Base-by-base conservation (phyloP, 2,113 vertebrate genomes). In the Boleophthalmus pectinirostris region DNA sequence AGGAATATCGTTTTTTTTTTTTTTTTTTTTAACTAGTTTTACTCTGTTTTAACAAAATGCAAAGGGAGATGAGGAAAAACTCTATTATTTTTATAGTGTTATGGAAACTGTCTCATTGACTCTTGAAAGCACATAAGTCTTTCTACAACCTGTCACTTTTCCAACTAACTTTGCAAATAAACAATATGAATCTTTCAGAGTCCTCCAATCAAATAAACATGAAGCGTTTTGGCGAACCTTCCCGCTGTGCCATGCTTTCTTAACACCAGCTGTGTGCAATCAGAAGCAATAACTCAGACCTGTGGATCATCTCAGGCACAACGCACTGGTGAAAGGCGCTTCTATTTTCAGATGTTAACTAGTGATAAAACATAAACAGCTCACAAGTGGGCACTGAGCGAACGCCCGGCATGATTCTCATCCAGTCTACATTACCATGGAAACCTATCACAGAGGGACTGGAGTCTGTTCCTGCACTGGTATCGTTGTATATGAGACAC, bases 311-410 rank as follows among this genome's bases (percentile, higher is more conserved):
- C 81, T 81, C 74, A 78, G 53, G 79, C 80, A 5, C 81, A 51
- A 46, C 71, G 61, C 80, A 80, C 77, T 56, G 8, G 70, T 72
- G 84, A 58, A 84, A 87, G 81, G 63, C 68, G 66, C 70, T 87
- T 85, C 88, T 92, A 91, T 92, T 92, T 91, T 91, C 85, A 90
- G 87, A 87, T 73, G 81, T 76, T 84, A 89, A 87, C 90, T 83
- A 80, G 79, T 54, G 79, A 84, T 87, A 75, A 86, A 85, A 85
- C 78, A 88, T 84, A 87, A 80, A 91, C 85, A 88, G 65, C 80
- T 77, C 84, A 86, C 83, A 88, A 85, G 85, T 85, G 82, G 87
- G 85, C 86, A 79, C 84, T 66, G 51, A 91, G 87, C 87, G 90
- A 92, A 91, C 82, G 89, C 84, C 82, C 43, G 85, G 88, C 82